These are phyloP conservation scores for Pelobates fuscus DNA, from an alignment of 2,113 vertebrate genomes.

Conservation along the genomic window DNA sequence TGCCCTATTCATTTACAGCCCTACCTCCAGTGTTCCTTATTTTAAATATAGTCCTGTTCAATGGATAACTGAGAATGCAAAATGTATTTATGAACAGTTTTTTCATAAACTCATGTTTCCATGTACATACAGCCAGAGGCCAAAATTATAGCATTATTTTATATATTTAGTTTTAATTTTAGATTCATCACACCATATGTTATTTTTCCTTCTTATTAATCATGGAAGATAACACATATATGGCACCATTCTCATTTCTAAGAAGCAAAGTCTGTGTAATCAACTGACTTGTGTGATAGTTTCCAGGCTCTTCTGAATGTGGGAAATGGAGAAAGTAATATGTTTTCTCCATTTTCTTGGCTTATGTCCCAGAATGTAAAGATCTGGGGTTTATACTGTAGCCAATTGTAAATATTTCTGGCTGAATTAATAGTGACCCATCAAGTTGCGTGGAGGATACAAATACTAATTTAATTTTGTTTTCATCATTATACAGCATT, in stretches of 20 bases:
- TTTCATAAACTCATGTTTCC: too few species aligned
- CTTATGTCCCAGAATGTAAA: slow-evolving; percentile 58
- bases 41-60: too few species aligned
- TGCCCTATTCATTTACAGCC: too few species aligned
- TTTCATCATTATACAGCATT: too few species aligned
- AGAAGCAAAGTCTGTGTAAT: slow-evolving; percentile 59
- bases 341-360: slow-evolving; percentile 51
- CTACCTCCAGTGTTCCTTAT: too few species aligned
- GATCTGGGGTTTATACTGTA: slow-evolving; percentile 55
- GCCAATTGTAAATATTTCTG: slow-evolving; percentile 36
- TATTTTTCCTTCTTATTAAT: slow-evolving; percentile 36
- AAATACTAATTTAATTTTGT: not conserved
- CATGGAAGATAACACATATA: slow-evolving; percentile 53
- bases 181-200: slow-evolving; percentile 21
- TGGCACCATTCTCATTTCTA: slow-evolving; percentile 53
- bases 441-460: slow-evolving; percentile 8
- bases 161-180: slow-evolving; percentile 1
- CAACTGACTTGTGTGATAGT: slow-evolving; percentile 56
- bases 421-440: slow-evolving; percentile 26
- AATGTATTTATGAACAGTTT: too few species aligned
- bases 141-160: too few species aligned
- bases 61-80: too few species aligned
- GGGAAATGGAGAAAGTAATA: slow-evolving; percentile 61
- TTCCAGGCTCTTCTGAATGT: slow-evolving; percentile 64
- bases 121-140: too few species aligned